phyloP scores from a whole-genome alignment of 2,113 vertebrate genomes.

The Craseonycteris thonglongyai region DNA sequence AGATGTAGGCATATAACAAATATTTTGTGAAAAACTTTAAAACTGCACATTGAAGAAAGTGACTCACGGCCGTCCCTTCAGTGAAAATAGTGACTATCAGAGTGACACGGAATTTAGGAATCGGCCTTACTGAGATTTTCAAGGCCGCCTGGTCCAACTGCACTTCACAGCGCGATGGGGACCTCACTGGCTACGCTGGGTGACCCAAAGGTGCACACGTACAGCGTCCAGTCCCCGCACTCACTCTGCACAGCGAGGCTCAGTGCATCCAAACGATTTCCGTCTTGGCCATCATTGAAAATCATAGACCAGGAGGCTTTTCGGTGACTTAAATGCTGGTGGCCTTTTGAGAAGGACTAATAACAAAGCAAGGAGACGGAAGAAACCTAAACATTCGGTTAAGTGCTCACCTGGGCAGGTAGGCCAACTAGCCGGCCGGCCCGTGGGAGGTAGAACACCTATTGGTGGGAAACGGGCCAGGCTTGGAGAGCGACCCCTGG shows the following conservation, averaged over 20 bases:
- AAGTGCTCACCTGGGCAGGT: neutral
- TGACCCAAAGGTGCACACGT: neutral
- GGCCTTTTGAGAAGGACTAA: neutral
- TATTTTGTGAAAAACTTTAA: neutral
- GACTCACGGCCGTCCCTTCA: neutral
- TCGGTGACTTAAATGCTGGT: neutral
- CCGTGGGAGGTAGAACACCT: accelerated
- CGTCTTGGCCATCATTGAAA: neutral
- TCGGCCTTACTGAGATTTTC: neutral
- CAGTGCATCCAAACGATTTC: neutral
- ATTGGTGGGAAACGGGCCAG: neutral
- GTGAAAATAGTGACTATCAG: neutral
- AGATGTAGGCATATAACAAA: neutral
- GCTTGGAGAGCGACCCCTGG: neutral
- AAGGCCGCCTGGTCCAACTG: neutral
- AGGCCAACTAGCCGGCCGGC: accelerated
- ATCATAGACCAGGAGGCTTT: neutral
- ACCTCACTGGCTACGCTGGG: neutral
- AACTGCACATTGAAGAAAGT: neutral
- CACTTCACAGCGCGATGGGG: neutral
- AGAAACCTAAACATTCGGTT: neutral
- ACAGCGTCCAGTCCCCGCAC: accelerated
- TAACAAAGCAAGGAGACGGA: neutral
- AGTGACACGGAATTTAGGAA: accelerated
- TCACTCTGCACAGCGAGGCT: accelerated